Base-by-base conservation (phyloP, 2,113 vertebrate species). In the Psilopogon haemacephalus region DNA sequence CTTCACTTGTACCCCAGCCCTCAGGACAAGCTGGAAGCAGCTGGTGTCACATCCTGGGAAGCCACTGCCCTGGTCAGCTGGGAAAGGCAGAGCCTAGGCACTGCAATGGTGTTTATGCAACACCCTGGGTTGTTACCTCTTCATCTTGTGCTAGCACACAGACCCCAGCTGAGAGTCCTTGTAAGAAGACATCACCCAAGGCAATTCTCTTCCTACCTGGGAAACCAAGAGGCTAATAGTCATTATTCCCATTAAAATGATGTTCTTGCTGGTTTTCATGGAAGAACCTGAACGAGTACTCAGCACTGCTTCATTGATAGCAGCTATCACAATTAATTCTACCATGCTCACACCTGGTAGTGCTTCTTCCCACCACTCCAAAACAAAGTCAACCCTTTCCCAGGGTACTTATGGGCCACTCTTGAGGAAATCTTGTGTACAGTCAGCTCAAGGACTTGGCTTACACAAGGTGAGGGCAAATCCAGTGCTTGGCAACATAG, bases 81-180 rank as follows among this genome's bases (percentile, higher is more conserved):
- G 33, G 81, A 70, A 76, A 60, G 65, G 28, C 20, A 67, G 75
- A 40, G 35, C 21, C 50, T 52, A 72, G 32, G 35, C 56, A 19
- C 65, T 75, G 26, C 24, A 55, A 28, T 15, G 30, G 18, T 42
- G 8, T 56, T 86, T 33, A 37, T 56, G 27, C 15, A 27, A 83
- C 83, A 38, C 68, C 13, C 46, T 80, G 33, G 4, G 13, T 40
- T 52, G 8, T 64, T 84, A 27, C 15, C n/a, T 72, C 0, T 76
- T 48, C 50, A 8, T 68, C 46, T 85, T 32, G 42, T 11, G 44
- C 6, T 15, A 75, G n/a, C 37, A 46, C n/a, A 28, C n/a, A 74
- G 60, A 64, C 2, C 48, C 26, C 18, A 26, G 0, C 0, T 46
- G 56, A 74, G 26, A 54, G 30, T 10, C 24, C 3, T 27, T 64